Evolutionary conservation across 2,797 vertebrate genomes (phyloP), one percentile per base, ranked within the genome.

Genomic region (Arrhamphus sclerolepis): DNA sequence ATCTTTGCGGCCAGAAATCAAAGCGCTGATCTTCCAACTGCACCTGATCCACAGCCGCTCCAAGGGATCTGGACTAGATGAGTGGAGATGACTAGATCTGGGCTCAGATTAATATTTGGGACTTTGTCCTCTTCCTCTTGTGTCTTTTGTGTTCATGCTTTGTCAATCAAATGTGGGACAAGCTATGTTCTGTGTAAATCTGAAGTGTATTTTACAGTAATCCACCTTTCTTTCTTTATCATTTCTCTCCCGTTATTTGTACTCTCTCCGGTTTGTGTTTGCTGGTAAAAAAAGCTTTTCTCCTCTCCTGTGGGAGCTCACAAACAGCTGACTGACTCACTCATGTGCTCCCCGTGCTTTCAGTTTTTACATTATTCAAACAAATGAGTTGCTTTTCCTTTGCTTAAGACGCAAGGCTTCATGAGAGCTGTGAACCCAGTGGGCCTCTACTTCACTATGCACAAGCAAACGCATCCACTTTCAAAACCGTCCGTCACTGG

Each of bases 311-410:
- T 68, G 74, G 83, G 77, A 87, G 84, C 66, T 65, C 71, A 70
- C 58, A 62, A 82, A 77, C 66, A 69, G 81, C 79, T 89, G 86
- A 88, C 82, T 87, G 80, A 78, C 58, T 39, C 56, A 20, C 70
- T 72, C 46, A 50, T 29, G 20, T 56, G 51, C 46, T 58, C 46
- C 18, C 43, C 24, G 55, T 73, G 63, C 61, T 71, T 86, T 84
- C 50, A 59, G 75, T 79, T 78, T 56, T 74, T 66, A 69, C 70
- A 77, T 81, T 81, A 82, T 82, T 85, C 70, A 87, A 79, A 83
- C 72, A 71, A 78, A 67, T 51, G 65, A 22, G 34, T 58, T 56
- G 50, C 69, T 81, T 80, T 73, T 77, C 62, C 75, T 77, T 60
- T n/a, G n/a, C n/a, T n/a, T n/a, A n/a, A 62, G 53, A 82, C 70